Base-by-base conservation (phyloP, 2,888 invertebrate species). In the Acholoe squamosa region DNA sequence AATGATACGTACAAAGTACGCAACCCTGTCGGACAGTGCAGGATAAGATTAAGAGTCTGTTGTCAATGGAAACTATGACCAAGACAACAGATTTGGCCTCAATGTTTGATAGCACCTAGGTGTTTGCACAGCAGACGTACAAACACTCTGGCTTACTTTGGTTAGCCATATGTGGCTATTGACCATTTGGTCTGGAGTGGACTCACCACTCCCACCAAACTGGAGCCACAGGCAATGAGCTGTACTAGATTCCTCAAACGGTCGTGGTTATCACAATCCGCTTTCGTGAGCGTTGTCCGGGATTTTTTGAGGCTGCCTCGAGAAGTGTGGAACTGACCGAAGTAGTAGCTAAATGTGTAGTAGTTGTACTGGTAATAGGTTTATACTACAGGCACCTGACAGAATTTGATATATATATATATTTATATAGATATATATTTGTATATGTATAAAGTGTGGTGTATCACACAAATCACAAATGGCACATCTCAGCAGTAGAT, bases 401-500 rank as follows among this genome's bases (percentile, higher is more conserved):
- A 86, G 86, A 86, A 56, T 86, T 86, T 86, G 86, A 86, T 86
- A 86, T 86, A n/a, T n/a, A 86, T 86, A 86, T 86, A 86, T 52
- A 86, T 86, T 25, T 86, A 51, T 84, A 84, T 84, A 84, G 34
- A 84, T 33, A 84, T 84, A 84, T 86, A 54, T 86, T 86, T 86
- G 33, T 86, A 86, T 86, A 54, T 86, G 86, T 86, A 86, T 86
- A 86, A 86, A 86, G 86, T 86, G 86, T 86, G 86, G 86, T 86
- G 86, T 86, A 86, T 86, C 86, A 86, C 86, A 86, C 86, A 56
- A 86, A 86, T 86, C 86, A 86, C 86, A 86, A 86, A 86, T 86
- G 86, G 86, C 86, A 86, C 86, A 86, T 86, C 52, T 86, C 86
- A 86, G 86, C 86, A 86, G 86, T 86, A 86, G 86, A 86, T 86